phyloP scores from a whole-genome alignment of 2,888 invertebrate genomes.

The Unio delphinus region DNA sequence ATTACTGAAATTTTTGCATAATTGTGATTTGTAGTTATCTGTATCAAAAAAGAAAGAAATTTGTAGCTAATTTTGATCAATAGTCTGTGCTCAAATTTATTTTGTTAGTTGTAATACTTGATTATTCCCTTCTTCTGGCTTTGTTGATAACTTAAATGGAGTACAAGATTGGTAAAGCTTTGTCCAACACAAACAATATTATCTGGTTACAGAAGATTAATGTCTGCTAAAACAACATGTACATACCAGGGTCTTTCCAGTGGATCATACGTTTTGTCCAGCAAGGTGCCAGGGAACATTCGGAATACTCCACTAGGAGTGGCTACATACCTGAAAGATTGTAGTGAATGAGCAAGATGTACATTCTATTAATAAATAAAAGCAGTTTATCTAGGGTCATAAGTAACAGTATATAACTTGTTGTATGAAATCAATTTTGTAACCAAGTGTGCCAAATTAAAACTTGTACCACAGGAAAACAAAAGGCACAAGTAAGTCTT shows the following conservation, averaged over 20 bases:
- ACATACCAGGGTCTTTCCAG: slow-evolving; percentile 83
- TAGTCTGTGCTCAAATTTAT: neutral
- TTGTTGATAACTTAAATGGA: no score
- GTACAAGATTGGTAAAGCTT: no score
- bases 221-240: no score
- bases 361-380: no score
- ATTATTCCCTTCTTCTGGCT: no score
- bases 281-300: slow-evolving; percentile 86
- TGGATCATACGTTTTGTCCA: slow-evolving; percentile 86
- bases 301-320: slow-evolving; percentile 87
- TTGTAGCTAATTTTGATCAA: neutral
- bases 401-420: neutral
- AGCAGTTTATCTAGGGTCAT: neutral
- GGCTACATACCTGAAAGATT: slow-evolving; percentile 75
- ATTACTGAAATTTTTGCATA: no score
- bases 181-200: no score
- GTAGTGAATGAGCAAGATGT: neutral
- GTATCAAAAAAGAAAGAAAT: neutral
- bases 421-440: neutral
- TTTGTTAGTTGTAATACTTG: neutral
- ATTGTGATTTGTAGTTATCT: no score
- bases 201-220: no score
- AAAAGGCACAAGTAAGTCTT: neutral
- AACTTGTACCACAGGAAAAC: neutral
- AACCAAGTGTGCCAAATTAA: neutral